Conservation (phyloP, 2,888 invertebrate species). For the Andrena chrysosceles region DNA sequence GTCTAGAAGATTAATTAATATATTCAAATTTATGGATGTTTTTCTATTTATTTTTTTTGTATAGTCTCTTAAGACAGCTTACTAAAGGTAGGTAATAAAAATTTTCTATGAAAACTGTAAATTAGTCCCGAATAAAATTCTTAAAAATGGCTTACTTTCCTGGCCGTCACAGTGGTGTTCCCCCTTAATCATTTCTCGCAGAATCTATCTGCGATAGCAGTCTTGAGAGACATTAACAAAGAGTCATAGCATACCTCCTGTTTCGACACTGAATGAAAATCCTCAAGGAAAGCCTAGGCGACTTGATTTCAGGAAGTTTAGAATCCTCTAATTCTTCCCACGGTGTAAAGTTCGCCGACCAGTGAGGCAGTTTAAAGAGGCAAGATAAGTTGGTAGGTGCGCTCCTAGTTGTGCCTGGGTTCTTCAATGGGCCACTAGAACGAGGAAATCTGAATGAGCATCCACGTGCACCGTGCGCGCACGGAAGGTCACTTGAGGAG, state of each 20-base stretch:
- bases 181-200: slow-evolving; percentile 66
- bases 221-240: slow-evolving; percentile 1
- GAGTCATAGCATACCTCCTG: background rate
- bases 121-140: too few relatives aligned
- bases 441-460: slow-evolving; percentile 65
- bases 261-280: background rate
- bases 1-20: too few relatives aligned
- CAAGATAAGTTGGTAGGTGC: slow-evolving; percentile 60
- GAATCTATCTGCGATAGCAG: slow-evolving; percentile 35
- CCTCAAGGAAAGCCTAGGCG: too few relatives aligned
- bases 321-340: slow-evolving; percentile 37
- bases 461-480: slow-evolving; percentile 40
- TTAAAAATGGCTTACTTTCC: too few relatives aligned
- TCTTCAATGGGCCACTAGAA: slow-evolving; percentile 73
- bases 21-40: too few relatives aligned
- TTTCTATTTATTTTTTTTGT: too few relatives aligned
- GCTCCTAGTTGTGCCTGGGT: slow-evolving; percentile 53
- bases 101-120: too few relatives aligned
- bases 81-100: too few relatives aligned
- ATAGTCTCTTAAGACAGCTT: too few relatives aligned
- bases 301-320: background rate
- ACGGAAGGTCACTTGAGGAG: slow-evolving; percentile 36
- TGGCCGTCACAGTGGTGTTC: too few relatives aligned
- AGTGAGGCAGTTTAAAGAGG: slow-evolving; percentile 30
- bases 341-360: background rate